Percentiles rank a stretch among this genome's conserved stretches.
These are phyloP conservation scores for Campylorhamphus procurvoides DNA, from an alignment of 2,113 vertebrate genomes.

Conservation along the genomic window DNA sequence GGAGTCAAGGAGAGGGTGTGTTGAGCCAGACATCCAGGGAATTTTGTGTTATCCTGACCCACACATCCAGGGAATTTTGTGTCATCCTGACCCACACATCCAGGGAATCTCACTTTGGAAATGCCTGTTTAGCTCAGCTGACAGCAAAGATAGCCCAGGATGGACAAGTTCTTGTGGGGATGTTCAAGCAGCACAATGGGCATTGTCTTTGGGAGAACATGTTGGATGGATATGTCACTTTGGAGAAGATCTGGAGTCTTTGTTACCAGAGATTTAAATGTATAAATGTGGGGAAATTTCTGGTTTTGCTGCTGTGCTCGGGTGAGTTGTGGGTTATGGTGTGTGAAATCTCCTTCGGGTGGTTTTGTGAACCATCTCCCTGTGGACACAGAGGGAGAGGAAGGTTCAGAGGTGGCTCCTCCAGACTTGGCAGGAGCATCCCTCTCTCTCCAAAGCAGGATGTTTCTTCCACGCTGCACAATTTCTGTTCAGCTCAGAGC, in stretches of 20 bases:
- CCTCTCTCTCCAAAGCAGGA: accelerated
- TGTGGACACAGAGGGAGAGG: background rate
- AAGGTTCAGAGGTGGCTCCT: background rate
- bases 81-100: too few species aligned
- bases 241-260: background rate
- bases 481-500: background rate
- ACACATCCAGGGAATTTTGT: background rate
- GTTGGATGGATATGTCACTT: accelerated
- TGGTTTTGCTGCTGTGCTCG: background rate
- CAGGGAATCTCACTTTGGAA: background rate
- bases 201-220: accelerated
- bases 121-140: accelerated
- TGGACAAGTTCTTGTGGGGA: background rate
- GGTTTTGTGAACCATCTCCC: background rate
- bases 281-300: background rate
- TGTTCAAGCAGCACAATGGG: background rate
- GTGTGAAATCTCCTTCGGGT: background rate
- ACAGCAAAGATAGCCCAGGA: background rate
- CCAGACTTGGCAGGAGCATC: background rate
- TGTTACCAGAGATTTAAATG: background rate
- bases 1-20: background rate
- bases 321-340: background rate
- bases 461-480: background rate
- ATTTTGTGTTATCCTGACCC: too few species aligned
- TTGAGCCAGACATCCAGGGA: too few species aligned